Evolutionary conservation across 2,888 invertebrate genomes (phyloP).

Genomic region (Hartigia nigra): DNA sequence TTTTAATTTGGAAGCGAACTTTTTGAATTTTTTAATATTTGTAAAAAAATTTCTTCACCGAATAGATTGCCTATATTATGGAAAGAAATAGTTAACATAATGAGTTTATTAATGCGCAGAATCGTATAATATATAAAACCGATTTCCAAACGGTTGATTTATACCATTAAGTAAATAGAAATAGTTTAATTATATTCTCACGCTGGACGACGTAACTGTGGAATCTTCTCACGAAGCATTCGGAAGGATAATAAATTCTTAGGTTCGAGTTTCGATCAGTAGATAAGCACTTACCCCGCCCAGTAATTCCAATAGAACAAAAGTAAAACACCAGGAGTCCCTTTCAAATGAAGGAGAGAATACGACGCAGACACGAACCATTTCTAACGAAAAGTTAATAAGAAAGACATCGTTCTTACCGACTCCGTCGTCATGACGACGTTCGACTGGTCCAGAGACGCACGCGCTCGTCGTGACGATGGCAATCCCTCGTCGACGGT

Average conservation of each 20-base stretch:
- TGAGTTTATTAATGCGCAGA: too few species aligned
- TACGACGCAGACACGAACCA: background rate
- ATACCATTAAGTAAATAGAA: background rate
- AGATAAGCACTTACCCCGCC: background rate
- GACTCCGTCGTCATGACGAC: constrained; percentile 21
- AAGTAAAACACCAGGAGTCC: background rate
- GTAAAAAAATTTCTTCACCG: background rate
- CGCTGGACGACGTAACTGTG: background rate
- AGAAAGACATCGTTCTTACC: background rate
- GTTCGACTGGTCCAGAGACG: constrained; percentile 17
- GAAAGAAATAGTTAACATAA: too few species aligned
- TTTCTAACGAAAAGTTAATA: background rate
- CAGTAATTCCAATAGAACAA: background rate
- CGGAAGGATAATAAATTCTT: background rate
- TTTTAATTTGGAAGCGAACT: background rate
- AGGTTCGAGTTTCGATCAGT: background rate
- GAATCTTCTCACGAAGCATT: background rate
- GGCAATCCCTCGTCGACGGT: constrained; percentile 18
- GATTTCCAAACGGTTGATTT: background rate
- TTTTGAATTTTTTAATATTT: background rate
- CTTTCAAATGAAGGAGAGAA: background rate
- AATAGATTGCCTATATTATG: background rate
- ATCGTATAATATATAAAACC: too few species aligned
- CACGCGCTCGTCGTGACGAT: constrained; percentile 18
- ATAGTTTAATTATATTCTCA: background rate